These are phyloP conservation scores for Lasioglossum lativentre DNA, from an alignment of 2,888 invertebrate species.

Conservation along the genomic window DNA sequence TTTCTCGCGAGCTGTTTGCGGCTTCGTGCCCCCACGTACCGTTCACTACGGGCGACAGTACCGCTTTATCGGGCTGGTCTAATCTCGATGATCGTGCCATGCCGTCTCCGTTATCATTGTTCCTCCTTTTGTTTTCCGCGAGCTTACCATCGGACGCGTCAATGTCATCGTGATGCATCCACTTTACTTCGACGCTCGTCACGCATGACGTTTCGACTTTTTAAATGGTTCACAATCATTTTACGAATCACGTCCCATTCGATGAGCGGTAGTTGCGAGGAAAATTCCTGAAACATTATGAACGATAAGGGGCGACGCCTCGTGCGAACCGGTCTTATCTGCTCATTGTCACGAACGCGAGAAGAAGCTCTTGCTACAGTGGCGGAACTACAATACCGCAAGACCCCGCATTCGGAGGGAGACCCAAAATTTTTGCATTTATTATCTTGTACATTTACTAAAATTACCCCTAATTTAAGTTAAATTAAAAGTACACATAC, in stretches of 20 bases:
- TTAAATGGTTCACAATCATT: background rate
- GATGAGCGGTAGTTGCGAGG: background rate
- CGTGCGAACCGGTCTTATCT: constrained; percentile 28
- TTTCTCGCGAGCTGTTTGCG: constrained; percentile 21
- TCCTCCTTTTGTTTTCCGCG: background rate
- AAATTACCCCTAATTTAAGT: too few relatives aligned
- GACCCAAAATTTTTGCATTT: too few relatives aligned
- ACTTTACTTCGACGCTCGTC: background rate
- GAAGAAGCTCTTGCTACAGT: too few relatives aligned
- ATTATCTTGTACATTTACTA: too few relatives aligned
- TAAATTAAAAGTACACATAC: too few relatives aligned
- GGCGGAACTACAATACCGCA: too few relatives aligned
- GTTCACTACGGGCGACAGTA: constrained; percentile 13
- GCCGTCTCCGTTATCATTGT: constrained; percentile 29
- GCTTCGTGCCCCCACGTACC: background rate
- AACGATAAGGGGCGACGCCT: constrained; percentile 46
- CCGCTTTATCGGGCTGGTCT: constrained; percentile 33
- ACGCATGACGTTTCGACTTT: background rate
- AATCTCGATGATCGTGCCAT: constrained; percentile 35
- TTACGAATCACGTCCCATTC: background rate
- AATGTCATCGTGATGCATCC: constrained; percentile 14
- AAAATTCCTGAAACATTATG: constrained; percentile 11
- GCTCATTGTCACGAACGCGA: constrained; percentile 35
- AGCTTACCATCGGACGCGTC: constrained; percentile 29
- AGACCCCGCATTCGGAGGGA: too few relatives aligned